Base-by-base conservation (phyloP, 2,888 invertebrate species). In the Parnassius orleans region DNA sequence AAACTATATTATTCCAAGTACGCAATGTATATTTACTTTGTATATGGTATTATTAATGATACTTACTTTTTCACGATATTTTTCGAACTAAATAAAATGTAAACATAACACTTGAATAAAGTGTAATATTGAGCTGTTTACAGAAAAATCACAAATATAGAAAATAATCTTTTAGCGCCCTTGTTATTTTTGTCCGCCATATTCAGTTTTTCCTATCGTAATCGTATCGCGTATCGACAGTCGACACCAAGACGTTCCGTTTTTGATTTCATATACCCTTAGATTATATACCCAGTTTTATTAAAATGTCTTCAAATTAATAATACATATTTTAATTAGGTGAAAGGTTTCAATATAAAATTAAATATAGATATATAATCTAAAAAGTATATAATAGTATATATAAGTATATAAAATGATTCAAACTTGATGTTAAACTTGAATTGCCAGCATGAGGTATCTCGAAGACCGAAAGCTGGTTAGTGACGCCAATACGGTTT, bases 161-260 rank as follows among this genome's bases (percentile, higher is more conserved):
- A 84, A 84, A 86, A 82, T 84, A 86, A 76, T 85, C 77, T 87
- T 90, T 91, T 90, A 90, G 90, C 90, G 90, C 90, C 86, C 89
- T 90, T 90, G 89, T 90, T 90, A 90, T 90, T 90, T 86, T 90
- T 87, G 79, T 88, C 87, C 85, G 90, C 90, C 90, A 90, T 91
- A 84, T 90, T 89, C 70, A 73, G 83, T 77, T 77, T 74, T 72
- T 64, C 60, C 50, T 60, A 48, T 53, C 48, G 72, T 46, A 74
- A 72, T 64, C 63, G 53, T 60, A 48, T 57, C 48, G 72, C n/a
- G n/a, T 74, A 69, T 72, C 69, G 72, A 69, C 68, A 68, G 61
- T 72, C 59, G 57, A 65, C 46, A 53, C 59, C 56, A 64, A 59
- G 56, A 59, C 56, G 64, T 69, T 58, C 47, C 63, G 64, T 65